Percentiles rank a stretch among this genome's conserved stretches.
Evolutionary conservation across 2,113 vertebrate genomes (phyloP).

Genomic region (Sprattus sprattus): DNA sequence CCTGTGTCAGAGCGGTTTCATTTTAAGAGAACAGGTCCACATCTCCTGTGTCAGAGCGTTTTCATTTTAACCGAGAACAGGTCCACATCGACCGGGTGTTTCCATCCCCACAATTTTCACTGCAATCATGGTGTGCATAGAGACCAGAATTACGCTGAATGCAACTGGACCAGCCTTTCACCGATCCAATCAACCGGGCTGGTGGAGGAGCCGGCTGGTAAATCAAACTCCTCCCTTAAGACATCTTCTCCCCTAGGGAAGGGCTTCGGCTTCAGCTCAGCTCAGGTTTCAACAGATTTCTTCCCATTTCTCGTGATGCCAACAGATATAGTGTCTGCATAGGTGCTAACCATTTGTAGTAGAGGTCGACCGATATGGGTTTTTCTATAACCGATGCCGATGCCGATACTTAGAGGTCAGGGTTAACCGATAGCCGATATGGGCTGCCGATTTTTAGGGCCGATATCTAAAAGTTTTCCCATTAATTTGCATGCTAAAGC

Average conservation of each 20-base stretch:
- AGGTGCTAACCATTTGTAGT: background rate
- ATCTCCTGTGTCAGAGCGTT: background rate
- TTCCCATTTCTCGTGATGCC: background rate
- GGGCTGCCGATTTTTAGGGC: too few species aligned
- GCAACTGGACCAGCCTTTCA: conserved; percentile 2
- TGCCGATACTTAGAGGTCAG: too few species aligned
- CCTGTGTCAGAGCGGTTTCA: background rate
- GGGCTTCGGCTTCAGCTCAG: background rate
- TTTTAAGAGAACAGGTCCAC: background rate
- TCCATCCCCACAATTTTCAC: background rate
- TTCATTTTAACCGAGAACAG: background rate
- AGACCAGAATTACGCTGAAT: background rate
- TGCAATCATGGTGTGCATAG: background rate
- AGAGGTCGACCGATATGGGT: too few species aligned
- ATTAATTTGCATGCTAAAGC: too few species aligned
- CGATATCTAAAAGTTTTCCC: too few species aligned
- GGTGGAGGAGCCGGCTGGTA: background rate
- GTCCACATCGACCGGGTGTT: background rate
- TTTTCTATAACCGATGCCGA: too few species aligned
- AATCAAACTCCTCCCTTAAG: background rate
- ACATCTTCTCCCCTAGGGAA: background rate
- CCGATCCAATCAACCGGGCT: background rate
- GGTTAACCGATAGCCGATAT: too few species aligned
- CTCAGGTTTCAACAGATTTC: background rate
- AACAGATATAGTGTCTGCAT: background rate